Conservation (phyloP, 2,797 vertebrate genomes). For the Scolopax bukidnonensis region DNA sequence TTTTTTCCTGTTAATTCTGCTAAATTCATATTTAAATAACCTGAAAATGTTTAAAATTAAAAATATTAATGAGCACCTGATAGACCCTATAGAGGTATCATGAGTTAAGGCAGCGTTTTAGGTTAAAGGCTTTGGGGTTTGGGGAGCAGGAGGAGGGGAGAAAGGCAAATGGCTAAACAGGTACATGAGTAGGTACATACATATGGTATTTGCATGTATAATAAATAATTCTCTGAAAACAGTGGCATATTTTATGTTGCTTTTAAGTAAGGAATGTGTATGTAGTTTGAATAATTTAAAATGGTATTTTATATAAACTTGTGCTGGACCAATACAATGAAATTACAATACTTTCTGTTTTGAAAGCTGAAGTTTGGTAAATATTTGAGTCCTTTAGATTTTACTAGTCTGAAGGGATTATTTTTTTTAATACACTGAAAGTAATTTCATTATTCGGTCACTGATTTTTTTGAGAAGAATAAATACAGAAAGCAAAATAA, state of each 20-base stretch:
- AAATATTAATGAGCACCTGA: background rate
- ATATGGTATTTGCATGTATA: background rate
- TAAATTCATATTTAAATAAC: background rate
- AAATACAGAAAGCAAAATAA: background rate
- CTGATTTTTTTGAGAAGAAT: background rate
- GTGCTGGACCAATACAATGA: background rate
- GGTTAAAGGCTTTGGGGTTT: background rate
- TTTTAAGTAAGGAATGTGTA: background rate
- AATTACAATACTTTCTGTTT: background rate
- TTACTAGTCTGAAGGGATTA: background rate
- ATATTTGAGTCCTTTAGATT: conserved; percentile 3
- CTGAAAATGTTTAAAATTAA: background rate
- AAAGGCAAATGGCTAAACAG: background rate
- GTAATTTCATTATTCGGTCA: background rate
- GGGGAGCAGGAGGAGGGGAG: background rate
- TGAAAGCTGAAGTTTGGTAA: conserved; percentile 19
- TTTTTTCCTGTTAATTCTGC: background rate
- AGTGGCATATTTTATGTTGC: background rate
- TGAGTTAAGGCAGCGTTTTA: background rate
- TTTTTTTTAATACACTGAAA: background rate
- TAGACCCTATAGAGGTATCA: background rate
- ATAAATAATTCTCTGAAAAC: background rate
- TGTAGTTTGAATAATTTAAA: background rate
- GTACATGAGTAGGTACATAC: background rate
- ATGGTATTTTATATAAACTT: background rate